Percentiles rank a stretch among this genome's conserved stretches.
phyloP scores from a whole-genome alignment of 2,113 vertebrate species.

The Lethenteron reissneri region DNA sequence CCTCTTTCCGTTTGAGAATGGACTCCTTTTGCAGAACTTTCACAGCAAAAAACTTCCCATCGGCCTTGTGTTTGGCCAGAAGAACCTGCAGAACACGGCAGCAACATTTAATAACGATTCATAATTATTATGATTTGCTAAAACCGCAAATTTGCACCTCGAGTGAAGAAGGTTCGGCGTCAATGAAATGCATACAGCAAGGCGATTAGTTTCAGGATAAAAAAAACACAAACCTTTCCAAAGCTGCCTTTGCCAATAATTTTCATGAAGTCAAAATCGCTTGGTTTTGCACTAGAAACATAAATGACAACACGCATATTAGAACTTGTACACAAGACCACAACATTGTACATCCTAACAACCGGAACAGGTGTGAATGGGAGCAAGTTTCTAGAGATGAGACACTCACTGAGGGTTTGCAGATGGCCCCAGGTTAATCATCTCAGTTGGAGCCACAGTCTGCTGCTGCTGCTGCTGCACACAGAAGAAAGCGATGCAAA shows the following conservation, averaged over 20 bases:
- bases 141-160: background rate
- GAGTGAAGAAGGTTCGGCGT: too few relatives aligned
- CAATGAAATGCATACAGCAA: background rate
- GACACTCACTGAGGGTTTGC: conserved; percentile 6
- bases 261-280: conserved; percentile 38
- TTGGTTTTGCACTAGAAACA: conserved; percentile 27
- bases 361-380: background rate
- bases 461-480: too few relatives aligned
- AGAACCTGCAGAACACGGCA: conserved; percentile 22
- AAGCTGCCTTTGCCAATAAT: conserved; percentile 49
- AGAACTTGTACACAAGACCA: background rate
- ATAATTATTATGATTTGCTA: too few relatives aligned
- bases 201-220: background rate
- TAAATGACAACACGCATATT: conserved; percentile 5
- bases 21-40: conserved; percentile 49
- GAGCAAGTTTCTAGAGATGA: background rate
- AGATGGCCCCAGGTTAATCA: conserved; percentile 3
- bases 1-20: conserved; percentile 44
- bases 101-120: background rate
- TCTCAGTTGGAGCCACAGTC: background rate
- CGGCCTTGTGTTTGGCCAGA: conserved; percentile 34
- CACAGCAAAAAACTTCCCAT: conserved; percentile 30
- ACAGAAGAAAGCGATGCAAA: too few relatives aligned
- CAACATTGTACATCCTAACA: too few relatives aligned
- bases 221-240: conserved; percentile 25